Evolutionary conservation across 2,113 vertebrate genomes (phyloP), one percentile per base, ranked within the genome.

Genomic region (Zootoca vivipara): DNA sequence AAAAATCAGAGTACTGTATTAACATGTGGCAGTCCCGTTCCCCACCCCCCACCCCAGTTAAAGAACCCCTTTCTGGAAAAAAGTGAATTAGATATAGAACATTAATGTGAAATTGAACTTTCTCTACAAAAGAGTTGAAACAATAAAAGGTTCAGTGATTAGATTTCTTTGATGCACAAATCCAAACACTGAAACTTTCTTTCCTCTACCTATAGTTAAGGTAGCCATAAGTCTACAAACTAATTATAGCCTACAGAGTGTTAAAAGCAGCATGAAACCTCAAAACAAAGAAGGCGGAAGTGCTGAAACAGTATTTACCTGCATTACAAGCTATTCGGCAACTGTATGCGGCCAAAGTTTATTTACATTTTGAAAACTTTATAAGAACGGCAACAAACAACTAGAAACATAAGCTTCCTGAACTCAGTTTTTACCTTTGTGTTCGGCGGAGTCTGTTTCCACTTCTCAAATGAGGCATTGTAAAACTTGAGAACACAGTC

Each of bases 401-500:
- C 26, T 16, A 26, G 22, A 3, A 24, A 42, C 20, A 70, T 78
- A 78, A 16, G 15, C 67, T 83, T 40, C 58, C 69, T 58, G 28
- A 10, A 67, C 69, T 85, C 67, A n/a, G 26, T 62, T 93, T 93
- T 97, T 98, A 99, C 98, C 99, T 99, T 95, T 99, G 98, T n/a
- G 98, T 98, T 22, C 98, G 95, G 8, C 98, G 98, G n/a, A 99
- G 97, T 38, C 98, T 96, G 87, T 96, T 97, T 92, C 98, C 96
- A 18, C 96, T 97, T 93, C 98, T 97, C 95, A 98, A 98, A 90
- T 98, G 97, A 52, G 98, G 98, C 96, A 98, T 93, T 89, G 98
- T 98, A 96, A 98, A 98, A 97, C 98, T 98, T 90, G 98, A 98
- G 83, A 99, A 96, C 1, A 97, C 93, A 13, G 96, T 98, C 98